A percentile compares a stretch with the other conserved stretches of the same genome.
These are phyloP conservation scores for Trichonephila clavipes DNA, from an alignment of 1,140 invertebrate genomes.

Conservation along the genomic window DNA sequence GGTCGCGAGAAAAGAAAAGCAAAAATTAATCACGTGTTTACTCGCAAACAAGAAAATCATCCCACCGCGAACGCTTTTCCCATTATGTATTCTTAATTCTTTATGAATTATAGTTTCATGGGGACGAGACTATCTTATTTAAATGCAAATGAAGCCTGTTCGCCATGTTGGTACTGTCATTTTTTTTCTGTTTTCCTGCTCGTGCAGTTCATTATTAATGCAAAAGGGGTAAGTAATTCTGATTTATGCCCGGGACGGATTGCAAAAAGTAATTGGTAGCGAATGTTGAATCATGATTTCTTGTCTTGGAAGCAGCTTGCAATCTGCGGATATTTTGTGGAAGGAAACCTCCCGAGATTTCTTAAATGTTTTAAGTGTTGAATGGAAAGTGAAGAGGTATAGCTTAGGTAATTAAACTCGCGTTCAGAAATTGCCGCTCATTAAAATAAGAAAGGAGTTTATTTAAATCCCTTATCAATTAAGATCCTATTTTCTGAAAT, in stretches of 20 bases:
- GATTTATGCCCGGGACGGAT: conserved; percentile 9
- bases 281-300: not conserved
- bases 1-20: not conserved
- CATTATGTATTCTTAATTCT: conserved; percentile 32
- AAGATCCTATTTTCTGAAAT: not conserved
- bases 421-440: not conserved
- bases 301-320: not conserved
- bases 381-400: not conserved
- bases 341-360: not conserved
- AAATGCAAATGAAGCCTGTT: conserved; percentile 20
- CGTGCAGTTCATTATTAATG: not conserved
- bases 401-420: not conserved
- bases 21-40: conserved; percentile 35
- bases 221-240: conserved; percentile 13
- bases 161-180: conserved; percentile 11
- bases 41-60: conserved; percentile 20
- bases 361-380: not conserved
- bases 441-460: not conserved
- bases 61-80: not conserved
- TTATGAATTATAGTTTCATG: conserved; percentile 36
- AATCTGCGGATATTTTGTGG: not conserved
- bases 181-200: not conserved
- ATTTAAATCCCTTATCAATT: not conserved
- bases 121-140: conserved; percentile 29
- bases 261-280: conserved; percentile 5